Base-by-base conservation (phyloP, 1,140 invertebrate species). In the Vanessa atalanta region DNA sequence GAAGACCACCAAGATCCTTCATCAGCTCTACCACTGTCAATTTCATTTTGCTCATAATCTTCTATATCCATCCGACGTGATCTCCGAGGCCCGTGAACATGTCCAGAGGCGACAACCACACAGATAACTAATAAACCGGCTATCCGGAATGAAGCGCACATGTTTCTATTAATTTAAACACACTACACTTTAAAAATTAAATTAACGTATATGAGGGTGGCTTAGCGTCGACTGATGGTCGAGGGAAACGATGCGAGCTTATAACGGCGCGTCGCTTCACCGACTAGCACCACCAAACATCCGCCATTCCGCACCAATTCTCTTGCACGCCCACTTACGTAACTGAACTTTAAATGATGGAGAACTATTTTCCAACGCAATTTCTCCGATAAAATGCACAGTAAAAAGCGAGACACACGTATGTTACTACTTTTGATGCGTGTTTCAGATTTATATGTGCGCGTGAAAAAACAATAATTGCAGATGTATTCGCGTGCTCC, bases 301-400 rank as follows among this genome's bases (percentile, higher is more conserved):
- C 93, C 93, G 93, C 91, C 85, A 93, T 93, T 93, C 93, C 89
- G 92, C 93, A 92, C 92, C 87, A 93, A 89, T 93, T 93, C 91
- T 92, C 87, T 81, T 80, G 84, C 91, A 90, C 90, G 91, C 91
- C 87, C 82, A 87, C 92, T 93, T 93, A 93, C 80, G 89, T 93
- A 93, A 93, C 87, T 92, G 90, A 93, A 93, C 92, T 93, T 93
- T 90, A 93, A 92, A 92, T 91, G 86, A 90, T 91, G 86, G 83
- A 91, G 89, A 92, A 88, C 85, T 82, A 89, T 93, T 93, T 93
- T 93, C 92, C 90, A 93, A 90, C 88, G 83, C 83, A 92, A 91
- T 93, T 93, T 93, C 92, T 92, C 92, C 89, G 78, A 90, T 89
- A 93, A 90, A 93, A 93, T 93, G 91, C 83, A 85, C 83, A 77